Evolutionary conservation across 2,113 vertebrate species (phyloP).

Genomic region (Hydrochoerus hydrochaeris): DNA sequence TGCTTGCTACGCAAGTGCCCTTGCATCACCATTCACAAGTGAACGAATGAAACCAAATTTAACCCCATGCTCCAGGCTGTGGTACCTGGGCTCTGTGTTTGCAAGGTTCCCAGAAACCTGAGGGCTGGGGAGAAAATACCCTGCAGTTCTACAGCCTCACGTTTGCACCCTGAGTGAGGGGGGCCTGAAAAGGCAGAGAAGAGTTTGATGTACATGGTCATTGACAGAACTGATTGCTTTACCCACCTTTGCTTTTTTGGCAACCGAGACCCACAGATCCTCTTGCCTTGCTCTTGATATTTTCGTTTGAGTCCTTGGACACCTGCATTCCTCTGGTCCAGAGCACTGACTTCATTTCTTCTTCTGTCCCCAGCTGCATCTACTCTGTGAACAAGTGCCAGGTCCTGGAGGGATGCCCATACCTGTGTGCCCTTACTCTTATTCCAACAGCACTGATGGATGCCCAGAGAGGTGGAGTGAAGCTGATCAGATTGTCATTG

Average conservation of each 20-base stretch:
- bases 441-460: neutral
- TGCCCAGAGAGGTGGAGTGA: neutral
- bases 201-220: neutral
- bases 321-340: neutral
- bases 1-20: neutral
- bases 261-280: neutral
- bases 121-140: neutral
- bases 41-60: neutral
- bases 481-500: neutral
- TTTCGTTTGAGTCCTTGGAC: neutral
- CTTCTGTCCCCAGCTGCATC: neutral
- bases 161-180: neutral
- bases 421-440: neutral
- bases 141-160: neutral
- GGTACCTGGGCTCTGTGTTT: neutral
- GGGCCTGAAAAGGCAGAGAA: neutral
- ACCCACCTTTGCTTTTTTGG: no score
- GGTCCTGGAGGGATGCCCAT: neutral
- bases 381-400: neutral
- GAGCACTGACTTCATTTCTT: neutral
- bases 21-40: neutral
- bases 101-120: neutral
- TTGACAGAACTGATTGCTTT: no score
- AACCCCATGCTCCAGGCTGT: neutral
- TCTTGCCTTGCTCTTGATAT: neutral